Base-by-base conservation (phyloP, 2,888 invertebrate species). In the Aphodius sticticus region DNA sequence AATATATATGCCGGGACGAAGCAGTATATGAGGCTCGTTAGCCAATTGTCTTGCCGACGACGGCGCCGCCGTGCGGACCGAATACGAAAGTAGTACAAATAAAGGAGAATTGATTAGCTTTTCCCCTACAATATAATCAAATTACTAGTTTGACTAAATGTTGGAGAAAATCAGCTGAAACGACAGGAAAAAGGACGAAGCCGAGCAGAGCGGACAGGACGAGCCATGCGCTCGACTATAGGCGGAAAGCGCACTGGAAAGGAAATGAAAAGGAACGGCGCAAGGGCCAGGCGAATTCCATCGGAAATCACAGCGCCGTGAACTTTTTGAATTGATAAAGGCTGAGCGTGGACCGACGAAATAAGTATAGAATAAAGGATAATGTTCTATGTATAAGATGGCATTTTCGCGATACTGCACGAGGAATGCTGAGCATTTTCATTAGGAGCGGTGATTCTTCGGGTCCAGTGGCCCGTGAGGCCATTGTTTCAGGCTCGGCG, bases 361-460 rank as follows among this genome's bases (percentile, higher is more conserved):
- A 80, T 76, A 26, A 77, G 72, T 70, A 76, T 70, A 78, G 77
- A 78, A 76, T 69, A 76, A 78, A 78, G 78, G 80, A 69, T 80
- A 77, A 80, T 78, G 70, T 53, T 78, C 75, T 74, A 69, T 75
- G 78, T 77, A 80, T 80, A 78, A 72, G 75, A 77, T 76, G 78
- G 80, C 78, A 80, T 80, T 80, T 80, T 75, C 77, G 69, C 78
- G 77, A 80, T 78, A 79, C 77, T 76, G 69, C 77, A 70, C 77
- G 76, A 77, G 81, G 83, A 83, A 83, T 83, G 79, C 81, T 80
- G 81, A 82, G 83, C 81, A 83, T 83, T 86, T 86, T 86, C 86
- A 86, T 86, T 86, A 85, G 83, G 84, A 84, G 83, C 84, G 83
- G 83, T 84, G 85, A 86, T 86, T 86, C 84, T 84, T 82, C 82